phyloP scores from a whole-genome alignment of 2,888 invertebrate species.

The Rotaria magnacalcarata region DNA sequence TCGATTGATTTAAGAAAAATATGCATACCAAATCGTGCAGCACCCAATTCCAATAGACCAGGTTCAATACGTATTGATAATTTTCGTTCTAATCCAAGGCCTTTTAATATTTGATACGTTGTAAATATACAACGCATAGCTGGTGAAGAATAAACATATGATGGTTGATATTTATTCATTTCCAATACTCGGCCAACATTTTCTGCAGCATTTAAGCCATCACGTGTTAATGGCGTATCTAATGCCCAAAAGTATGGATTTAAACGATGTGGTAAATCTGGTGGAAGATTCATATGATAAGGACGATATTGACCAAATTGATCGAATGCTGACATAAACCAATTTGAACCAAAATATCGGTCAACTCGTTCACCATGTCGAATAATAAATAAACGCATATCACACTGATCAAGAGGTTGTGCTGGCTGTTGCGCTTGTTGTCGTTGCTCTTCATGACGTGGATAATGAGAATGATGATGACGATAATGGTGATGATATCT shows the following conservation, averaged over 20 bases:
- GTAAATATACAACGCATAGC: slow-evolving; percentile 87
- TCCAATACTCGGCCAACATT: slow-evolving; percentile 72
- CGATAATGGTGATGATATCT: not conserved
- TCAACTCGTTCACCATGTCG: slow-evolving; percentile 90
- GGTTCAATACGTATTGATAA: slow-evolving; percentile 68
- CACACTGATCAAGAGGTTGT: not conserved
- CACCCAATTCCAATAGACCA: slow-evolving; percentile 86
- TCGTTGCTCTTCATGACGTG: not conserved
- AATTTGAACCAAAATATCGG: slow-evolving; percentile 76
- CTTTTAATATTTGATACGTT: slow-evolving; percentile 61
- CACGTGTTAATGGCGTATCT: slow-evolving; percentile 82
- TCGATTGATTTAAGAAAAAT: not conserved
- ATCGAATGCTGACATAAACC: slow-evolving; percentile 83
- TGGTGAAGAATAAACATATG: slow-evolving; percentile 78
- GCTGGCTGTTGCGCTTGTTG: not conserved
- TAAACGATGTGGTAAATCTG: slow-evolving; percentile 69
- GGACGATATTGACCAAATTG: slow-evolving; percentile 68
- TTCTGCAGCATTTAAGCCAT: slow-evolving; percentile 76
- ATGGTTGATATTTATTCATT: slow-evolving; percentile 68
- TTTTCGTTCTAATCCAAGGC: slow-evolving; percentile 52
- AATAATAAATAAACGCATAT: slow-evolving; percentile 66
- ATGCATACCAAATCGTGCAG: not conserved
- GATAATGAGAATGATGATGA: not conserved
- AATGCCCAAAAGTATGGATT: slow-evolving; percentile 71
- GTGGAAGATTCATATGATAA: slow-evolving; percentile 86